Evolutionary conservation across 23 tunicate species (phyloP), one percentile per base, ranked within the genome.

Genomic region (Ciona savignyi): DNA sequence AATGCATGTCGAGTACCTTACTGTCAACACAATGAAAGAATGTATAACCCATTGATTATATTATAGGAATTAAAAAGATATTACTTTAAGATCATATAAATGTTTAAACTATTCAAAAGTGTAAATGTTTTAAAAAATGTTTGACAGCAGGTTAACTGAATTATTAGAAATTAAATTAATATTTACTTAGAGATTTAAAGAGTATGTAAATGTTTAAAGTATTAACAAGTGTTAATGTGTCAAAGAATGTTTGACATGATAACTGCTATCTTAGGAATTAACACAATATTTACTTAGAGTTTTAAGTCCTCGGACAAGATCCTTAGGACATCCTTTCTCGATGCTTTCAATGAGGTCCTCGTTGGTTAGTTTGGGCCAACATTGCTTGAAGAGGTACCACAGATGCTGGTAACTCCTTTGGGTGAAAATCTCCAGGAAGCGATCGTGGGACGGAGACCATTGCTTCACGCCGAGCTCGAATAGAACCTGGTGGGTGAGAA

Each of bases 381-480:
- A 78, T 67, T 78, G 75, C 51, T 84, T 75, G 75, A 90, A 90
- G n/a, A 90, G 60, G 32, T 61, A 84, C 82, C 89, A 79, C 49
- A 90, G 74, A 74, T 90, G 97, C 27, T 90, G 86, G 64, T 32
- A 90, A 63, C 90, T 90, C 68, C 97, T 66, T 35, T 83, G 70
- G 0, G 97, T 78, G 42, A 90, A 90, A 28, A 90, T 79, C 64
- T 90, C 80, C 72, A 90, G 62, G 78, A 90, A 90, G 6, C 72
- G 74, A 20, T 65, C 68, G 74, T 84, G 74, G 1, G 85, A 78
- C 1, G 97, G 86, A 2, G 70, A 32, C 97, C 97, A 90, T 35
- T 83, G 62, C 48, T 90, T 84, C 81, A 79, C 82, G 22, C 73
- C 63, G 56, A 90, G 74, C 4, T 72, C 68, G 32, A 27, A 65